A percentile compares a stretch with the other conserved stretches of the same genome.
These are phyloP conservation scores for Mus spicilegus DNA, from an alignment of 2,113 vertebrate species.

Conservation along the genomic window DNA sequence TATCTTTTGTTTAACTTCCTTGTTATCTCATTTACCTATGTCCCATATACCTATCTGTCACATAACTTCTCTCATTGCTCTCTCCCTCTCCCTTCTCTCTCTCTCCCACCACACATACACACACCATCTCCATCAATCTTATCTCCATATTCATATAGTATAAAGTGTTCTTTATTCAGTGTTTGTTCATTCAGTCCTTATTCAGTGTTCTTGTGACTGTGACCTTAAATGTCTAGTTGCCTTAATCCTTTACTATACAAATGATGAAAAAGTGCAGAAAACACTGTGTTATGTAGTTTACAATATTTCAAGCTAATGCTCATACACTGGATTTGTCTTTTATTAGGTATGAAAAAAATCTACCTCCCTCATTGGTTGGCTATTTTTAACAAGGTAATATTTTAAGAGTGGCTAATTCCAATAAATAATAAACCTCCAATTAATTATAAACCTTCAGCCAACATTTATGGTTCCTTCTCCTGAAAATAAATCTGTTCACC, in stretches of 20 bases:
- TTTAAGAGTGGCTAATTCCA: not conserved
- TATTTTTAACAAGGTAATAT: not conserved
- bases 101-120: not conserved
- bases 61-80: no score
- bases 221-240: not conserved
- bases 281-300: not conserved
- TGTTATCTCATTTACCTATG: not conserved
- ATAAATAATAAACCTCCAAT: not conserved
- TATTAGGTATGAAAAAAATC: not conserved
- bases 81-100: not conserved
- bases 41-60: not conserved
- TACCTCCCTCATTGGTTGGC: not conserved
- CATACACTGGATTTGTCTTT: not conserved
- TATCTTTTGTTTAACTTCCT: not conserved
- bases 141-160: not conserved
- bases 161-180: not conserved
- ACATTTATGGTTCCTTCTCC: not conserved
- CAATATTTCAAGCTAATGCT: not conserved
- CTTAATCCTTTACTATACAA: not conserved
- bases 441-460: not conserved
- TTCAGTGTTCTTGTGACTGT: not conserved
- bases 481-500: not conserved
- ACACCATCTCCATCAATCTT: no score
- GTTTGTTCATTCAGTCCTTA: no score
- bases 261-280: not conserved